These are phyloP conservation scores for Nipponacmea schrenckii DNA, from an alignment of 2,888 invertebrate species.

Conservation along the genomic window DNA sequence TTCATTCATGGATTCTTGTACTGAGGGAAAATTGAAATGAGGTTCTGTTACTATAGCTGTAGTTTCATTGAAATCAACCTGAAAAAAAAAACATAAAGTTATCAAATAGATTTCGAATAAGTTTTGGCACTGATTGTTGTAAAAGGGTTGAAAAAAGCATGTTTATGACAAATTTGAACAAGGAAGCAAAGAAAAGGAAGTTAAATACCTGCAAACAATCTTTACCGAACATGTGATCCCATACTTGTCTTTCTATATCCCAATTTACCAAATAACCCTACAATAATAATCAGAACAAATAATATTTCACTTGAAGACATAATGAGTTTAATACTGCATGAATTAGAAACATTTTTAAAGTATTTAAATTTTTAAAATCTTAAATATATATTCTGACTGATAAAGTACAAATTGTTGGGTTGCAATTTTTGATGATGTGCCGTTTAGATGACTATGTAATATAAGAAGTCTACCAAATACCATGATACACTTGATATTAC, in stretches of 20 bases:
- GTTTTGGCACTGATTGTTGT: not conserved
- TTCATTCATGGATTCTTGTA: slow-evolving; percentile 93
- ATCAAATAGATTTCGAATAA: not conserved
- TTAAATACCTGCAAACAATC: slow-evolving; percentile 78
- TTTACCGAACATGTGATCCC: slow-evolving; percentile 93
- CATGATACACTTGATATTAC: too few relatives aligned
- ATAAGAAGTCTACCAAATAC: too few relatives aligned
- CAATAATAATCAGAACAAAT: slow-evolving; percentile 34
- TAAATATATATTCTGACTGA: too few relatives aligned
- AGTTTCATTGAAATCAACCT: slow-evolving; percentile 73
- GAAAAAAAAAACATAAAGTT: slow-evolving; percentile 24
- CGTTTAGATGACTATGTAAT: too few relatives aligned
- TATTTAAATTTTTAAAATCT: too few relatives aligned
- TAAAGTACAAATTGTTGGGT: too few relatives aligned
- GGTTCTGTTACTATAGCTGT: slow-evolving; percentile 93
- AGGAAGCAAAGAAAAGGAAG: too few relatives aligned
- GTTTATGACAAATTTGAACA: too few relatives aligned
- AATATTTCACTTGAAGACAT: too few relatives aligned
- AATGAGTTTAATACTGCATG: not conserved
- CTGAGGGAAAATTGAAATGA: slow-evolving; percentile 88
- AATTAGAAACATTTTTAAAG: too few relatives aligned
- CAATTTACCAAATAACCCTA: slow-evolving; percentile 92
- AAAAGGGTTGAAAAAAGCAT: too few relatives aligned
- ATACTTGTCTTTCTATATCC: slow-evolving; percentile 93
- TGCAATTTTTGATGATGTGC: too few relatives aligned